These are phyloP conservation scores for Micrasema minimum DNA, from an alignment of 1,140 invertebrate genomes.

Conservation along the genomic window DNA sequence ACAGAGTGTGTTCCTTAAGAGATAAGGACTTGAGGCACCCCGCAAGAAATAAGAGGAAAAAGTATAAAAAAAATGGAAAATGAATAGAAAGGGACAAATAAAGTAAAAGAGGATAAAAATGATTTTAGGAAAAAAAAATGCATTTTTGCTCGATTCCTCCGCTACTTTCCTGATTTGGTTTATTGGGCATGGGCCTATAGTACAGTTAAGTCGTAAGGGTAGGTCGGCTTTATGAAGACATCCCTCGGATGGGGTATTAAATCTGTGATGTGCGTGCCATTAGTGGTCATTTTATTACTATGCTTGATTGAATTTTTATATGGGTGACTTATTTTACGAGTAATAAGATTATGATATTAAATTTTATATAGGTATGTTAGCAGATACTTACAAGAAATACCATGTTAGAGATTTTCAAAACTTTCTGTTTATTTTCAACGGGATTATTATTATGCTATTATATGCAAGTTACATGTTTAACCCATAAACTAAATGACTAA, in stretches of 20 bases:
- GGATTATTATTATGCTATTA: too few species aligned
- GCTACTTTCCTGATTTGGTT: neutral
- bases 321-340: too few species aligned
- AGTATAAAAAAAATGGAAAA: neutral
- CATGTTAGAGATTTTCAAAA: too few species aligned
- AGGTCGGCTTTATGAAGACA: conserved; percentile 30
- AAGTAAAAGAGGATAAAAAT: too few species aligned
- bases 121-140: neutral
- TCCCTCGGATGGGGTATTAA: conserved; percentile 16
- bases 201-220: too few species aligned
- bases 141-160: neutral
- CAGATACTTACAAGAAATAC: too few species aligned
- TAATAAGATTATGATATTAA: too few species aligned
- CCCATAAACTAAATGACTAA: too few species aligned
- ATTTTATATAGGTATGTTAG: too few species aligned
- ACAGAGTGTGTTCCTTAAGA: conserved; percentile 32
- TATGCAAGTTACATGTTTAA: too few species aligned
- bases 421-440: too few species aligned
- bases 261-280: conserved; percentile 21
- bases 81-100: too few species aligned
- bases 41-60: neutral
- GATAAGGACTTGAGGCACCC: conserved; percentile 12
- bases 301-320: conserved; percentile 26
- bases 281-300: conserved; percentile 30
- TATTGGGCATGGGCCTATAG: conserved; percentile 2